Evolutionary conservation across 2,888 invertebrate species (phyloP).

Genomic region (Teinopalpus imperialis): DNA sequence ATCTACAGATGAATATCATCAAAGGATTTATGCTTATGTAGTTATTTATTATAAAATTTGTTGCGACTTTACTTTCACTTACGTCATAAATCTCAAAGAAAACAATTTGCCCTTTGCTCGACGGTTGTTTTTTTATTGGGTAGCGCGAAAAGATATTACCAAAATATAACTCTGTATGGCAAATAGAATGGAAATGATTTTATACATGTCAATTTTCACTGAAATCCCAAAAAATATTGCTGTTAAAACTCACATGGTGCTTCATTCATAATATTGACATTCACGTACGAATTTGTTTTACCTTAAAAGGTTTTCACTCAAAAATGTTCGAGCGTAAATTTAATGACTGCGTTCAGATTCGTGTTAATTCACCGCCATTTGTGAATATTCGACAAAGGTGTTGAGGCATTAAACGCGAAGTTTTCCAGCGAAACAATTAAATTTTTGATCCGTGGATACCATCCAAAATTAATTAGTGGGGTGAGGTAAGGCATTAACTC

Average conservation of each 20-base stretch:
- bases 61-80: no score
- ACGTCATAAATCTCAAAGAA: no score
- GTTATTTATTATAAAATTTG: no score
- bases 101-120: no score
- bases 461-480: conserved; percentile 55
- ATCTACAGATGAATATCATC: no score
- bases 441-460: conserved; percentile 68
- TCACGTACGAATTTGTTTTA: conserved; percentile 39
- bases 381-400: conserved; percentile 55
- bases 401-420: conserved; percentile 59
- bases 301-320: conserved; percentile 70
- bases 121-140: no score
- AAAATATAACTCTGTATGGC: no score
- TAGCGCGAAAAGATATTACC: no score
- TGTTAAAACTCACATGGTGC: conserved; percentile 28
- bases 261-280: conserved; percentile 28
- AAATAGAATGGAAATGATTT: conserved; percentile 22
- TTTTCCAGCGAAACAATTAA: conserved; percentile 76
- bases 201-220: conserved; percentile 12
- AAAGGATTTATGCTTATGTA: no score
- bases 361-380: conserved; percentile 67
- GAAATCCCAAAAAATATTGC: conserved; percentile 24
- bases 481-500: conserved; percentile 41
- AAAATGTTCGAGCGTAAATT: conserved; percentile 71
- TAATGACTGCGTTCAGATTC: conserved; percentile 76